Percentiles rank a stretch among this genome's conserved stretches.
Evolutionary conservation across 1,140 invertebrate species (phyloP).

Genomic region (Panagrolaimus sp.): DNA sequence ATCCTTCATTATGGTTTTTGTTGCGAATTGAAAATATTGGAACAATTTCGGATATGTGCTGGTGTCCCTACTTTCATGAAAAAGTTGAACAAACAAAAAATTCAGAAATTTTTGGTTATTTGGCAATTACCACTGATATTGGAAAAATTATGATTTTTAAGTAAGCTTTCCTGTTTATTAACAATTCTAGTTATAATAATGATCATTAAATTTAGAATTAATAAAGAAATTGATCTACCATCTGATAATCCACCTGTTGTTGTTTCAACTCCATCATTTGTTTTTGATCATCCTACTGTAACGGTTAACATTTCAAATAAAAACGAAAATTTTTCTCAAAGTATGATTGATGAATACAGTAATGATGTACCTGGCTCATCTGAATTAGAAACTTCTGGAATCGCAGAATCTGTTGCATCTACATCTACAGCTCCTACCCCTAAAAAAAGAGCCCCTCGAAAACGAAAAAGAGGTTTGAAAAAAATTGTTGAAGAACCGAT

Average conservation of each 20-base stretch:
- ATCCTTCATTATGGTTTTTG: not conserved
- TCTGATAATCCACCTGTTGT: not conserved
- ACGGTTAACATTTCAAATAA: no score
- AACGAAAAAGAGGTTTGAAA: no score
- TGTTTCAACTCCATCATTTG: not conserved
- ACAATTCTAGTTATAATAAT: no score
- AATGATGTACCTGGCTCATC: no score
- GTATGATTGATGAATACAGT: no score
- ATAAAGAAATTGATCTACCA: no score
- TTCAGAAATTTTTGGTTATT: not conserved
- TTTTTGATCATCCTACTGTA: not conserved
- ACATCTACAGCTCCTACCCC: not conserved
- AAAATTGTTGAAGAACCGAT: not conserved
- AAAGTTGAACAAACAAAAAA: not conserved
- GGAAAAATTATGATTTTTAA: not conserved
- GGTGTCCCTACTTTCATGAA: not conserved
- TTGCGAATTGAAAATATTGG: not conserved
- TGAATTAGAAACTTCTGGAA: not conserved
- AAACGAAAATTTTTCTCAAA: no score
- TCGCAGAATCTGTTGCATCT: not conserved
- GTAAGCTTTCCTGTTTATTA: no score
- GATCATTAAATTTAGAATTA: no score
- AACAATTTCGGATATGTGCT: not conserved
- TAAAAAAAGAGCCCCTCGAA: no score
- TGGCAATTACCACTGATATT: not conserved